Evolutionary conservation across 35 echinoderm and acorn worm species (phyloP).

Genomic region (Patiria miniata): DNA sequence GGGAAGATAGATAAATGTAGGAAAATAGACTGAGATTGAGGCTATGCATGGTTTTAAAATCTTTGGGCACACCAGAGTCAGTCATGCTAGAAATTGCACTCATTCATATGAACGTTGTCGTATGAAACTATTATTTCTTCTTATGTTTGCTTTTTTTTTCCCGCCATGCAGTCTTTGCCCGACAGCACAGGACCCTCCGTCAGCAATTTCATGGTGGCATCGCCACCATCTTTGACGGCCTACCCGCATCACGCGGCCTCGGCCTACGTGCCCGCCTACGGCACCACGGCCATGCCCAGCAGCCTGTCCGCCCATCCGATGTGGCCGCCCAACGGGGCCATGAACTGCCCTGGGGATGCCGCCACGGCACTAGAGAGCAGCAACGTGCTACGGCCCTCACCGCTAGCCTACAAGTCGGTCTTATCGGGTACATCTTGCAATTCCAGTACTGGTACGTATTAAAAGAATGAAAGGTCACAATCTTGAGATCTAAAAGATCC

Average conservation of each 20-base stretch:
- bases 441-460: constrained; percentile 30
- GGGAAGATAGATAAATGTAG: too few species aligned
- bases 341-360: constrained; percentile 79
- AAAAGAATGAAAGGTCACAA: neutral
- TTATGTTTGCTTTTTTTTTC: neutral
- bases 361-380: constrained; percentile 72
- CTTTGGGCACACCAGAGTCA: too few species aligned
- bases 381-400: constrained; percentile 82
- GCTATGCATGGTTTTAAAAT: too few species aligned
- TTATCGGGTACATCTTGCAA: constrained; percentile 37
- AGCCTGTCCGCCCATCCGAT: constrained; percentile 72
- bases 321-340: constrained; percentile 75
- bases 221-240: constrained; percentile 68
- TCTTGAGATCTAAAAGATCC: neutral
- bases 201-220: constrained; percentile 84
- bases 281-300: constrained; percentile 75
- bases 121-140: too few species aligned
- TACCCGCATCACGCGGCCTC: constrained; percentile 72
- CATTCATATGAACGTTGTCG: too few species aligned
- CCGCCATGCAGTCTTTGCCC: constrained; percentile 20
- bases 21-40: too few species aligned
- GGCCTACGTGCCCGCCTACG: constrained; percentile 83
- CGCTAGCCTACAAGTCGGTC: constrained; percentile 65
- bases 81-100: too few species aligned
- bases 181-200: constrained; percentile 64